phyloP scores from a whole-genome alignment of 2,113 vertebrate genomes.

The Hippopotamus amphibius region DNA sequence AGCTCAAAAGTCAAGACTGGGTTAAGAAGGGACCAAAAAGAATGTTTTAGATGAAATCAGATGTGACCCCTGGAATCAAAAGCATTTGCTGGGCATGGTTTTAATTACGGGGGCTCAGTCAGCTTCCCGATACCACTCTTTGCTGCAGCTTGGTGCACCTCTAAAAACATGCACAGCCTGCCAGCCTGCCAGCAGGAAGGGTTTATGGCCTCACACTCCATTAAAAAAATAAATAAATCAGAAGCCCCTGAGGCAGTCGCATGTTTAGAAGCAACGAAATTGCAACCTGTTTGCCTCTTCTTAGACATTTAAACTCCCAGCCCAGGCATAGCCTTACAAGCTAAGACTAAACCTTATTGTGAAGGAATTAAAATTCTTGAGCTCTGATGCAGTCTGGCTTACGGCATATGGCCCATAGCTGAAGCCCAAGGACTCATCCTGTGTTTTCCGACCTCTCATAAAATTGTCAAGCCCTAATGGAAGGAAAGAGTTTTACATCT shows the following conservation, averaged over 20 bases:
- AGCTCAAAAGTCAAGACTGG: constrained; percentile 63
- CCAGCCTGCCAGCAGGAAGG: constrained; percentile 77
- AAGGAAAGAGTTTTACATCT: constrained; percentile 65
- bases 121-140: constrained; percentile 67
- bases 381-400: constrained; percentile 76
- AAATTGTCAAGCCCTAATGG: constrained; percentile 71
- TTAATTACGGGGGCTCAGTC: constrained; percentile 82
- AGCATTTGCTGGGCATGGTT: constrained; percentile 75
- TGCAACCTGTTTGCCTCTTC: constrained; percentile 82
- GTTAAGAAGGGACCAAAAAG: constrained; percentile 73
- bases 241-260: constrained; percentile 81
- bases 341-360: constrained; percentile 68
- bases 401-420: constrained; percentile 56
- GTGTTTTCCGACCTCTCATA: constrained; percentile 76
- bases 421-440: constrained; percentile 73
- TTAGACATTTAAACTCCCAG: constrained; percentile 81
- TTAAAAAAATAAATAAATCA: constrained; percentile 88
- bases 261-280: constrained; percentile 85
- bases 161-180: constrained; percentile 67
- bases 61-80: constrained; percentile 80
- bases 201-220: constrained; percentile 86
- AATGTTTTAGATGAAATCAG: constrained; percentile 82
- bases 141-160: constrained; percentile 51
- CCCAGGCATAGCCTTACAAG: constrained; percentile 65
- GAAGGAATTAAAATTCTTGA: constrained; percentile 84